Evolutionary conservation across 2,113 vertebrate species (phyloP).

Genomic region (Rhinolophus sinicus): DNA sequence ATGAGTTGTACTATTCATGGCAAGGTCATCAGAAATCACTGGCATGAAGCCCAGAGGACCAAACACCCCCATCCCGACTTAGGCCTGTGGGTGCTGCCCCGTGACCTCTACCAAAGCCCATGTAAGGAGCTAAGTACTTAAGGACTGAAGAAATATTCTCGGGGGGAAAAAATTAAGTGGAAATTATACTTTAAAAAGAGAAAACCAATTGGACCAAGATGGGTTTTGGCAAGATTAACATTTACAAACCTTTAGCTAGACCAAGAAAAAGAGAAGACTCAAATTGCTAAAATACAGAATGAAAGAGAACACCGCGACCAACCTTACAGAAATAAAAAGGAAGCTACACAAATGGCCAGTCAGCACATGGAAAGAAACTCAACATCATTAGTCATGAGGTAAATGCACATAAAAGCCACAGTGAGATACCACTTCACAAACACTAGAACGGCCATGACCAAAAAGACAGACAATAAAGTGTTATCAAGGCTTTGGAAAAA

Average conservation of each 20-base stretch:
- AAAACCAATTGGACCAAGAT: background rate
- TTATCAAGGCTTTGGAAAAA: background rate
- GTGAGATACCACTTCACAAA: background rate
- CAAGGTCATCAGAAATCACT: no score
- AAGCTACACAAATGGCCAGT: background rate
- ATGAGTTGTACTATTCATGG: no score
- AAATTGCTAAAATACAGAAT: conserved; percentile 23
- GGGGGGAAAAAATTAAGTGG: no score
- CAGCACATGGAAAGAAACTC: background rate
- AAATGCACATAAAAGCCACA: background rate
- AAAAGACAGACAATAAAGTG: background rate
- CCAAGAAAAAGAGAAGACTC: background rate
- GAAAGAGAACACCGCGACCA: background rate
- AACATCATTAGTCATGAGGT: background rate
- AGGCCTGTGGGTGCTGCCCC: no score
- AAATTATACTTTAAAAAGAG: background rate
- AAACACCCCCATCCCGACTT: no score
- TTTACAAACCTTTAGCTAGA: background rate
- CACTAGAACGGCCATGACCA: no score
- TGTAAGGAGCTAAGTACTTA: no score
- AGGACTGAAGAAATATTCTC: no score
- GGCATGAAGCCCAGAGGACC: no score
- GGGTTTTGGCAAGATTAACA: background rate
- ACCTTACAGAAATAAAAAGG: background rate
- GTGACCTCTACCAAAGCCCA: no score